A percentile compares a stretch with the other conserved stretches of the same genome.
Conservation (phyloP, 2,797 vertebrate species). For the Danio kyathit region DNA sequence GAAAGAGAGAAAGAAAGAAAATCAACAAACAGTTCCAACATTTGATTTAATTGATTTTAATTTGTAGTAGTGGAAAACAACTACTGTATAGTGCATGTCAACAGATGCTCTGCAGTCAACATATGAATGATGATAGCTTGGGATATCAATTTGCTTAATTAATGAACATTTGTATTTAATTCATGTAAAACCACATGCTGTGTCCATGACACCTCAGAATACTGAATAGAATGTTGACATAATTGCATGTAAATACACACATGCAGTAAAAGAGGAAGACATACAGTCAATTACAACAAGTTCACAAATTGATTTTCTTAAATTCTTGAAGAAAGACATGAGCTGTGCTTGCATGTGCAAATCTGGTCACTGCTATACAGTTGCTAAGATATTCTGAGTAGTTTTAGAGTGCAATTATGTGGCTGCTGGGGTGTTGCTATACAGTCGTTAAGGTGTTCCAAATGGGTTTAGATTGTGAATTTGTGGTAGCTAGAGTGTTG, state of each 20-base stretch:
- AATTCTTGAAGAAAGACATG: not conserved
- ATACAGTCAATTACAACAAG: not conserved
- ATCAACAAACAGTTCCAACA: slow-evolving; percentile 17
- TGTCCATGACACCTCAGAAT: not conserved
- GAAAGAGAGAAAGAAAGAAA: slow-evolving; percentile 36
- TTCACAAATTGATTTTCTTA: not conserved
- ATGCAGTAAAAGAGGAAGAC: not conserved
- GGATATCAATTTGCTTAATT: not conserved
- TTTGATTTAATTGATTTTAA: not conserved
- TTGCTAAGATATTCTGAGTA: slow-evolving; percentile 10
- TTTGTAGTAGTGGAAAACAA: not conserved
- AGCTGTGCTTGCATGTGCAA: not conserved
- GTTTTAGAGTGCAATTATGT: slow-evolving; percentile 3
- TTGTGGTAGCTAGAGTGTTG: slow-evolving; percentile 15
- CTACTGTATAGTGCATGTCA: not conserved
- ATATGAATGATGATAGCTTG: not conserved
- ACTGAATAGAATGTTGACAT: not conserved
- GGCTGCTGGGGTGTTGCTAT: slow-evolving; percentile 7
- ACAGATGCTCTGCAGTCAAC: not conserved
- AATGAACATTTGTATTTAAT: not conserved
- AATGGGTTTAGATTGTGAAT: not conserved
- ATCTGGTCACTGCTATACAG: not conserved
- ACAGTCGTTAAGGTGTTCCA: not conserved
- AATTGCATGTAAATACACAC: not conserved
- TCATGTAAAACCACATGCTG: not conserved